Percentiles rank a stretch among this genome's conserved stretches.
Conservation (phyloP, 2,888 invertebrate genomes). For the Eulithis testata region DNA sequence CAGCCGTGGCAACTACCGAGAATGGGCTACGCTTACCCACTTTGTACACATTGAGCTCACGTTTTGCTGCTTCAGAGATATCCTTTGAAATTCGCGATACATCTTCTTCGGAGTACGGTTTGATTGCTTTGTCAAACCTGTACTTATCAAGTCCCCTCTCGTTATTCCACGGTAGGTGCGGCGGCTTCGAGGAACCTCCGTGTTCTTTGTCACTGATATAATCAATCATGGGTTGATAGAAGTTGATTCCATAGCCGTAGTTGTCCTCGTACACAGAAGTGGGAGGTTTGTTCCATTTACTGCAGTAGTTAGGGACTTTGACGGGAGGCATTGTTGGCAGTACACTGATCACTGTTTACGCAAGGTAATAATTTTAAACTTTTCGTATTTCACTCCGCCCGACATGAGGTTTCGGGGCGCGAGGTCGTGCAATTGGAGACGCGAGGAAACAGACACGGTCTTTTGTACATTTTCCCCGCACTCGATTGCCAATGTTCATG, state of each 20-base stretch:
- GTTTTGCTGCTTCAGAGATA: slow-evolving; percentile 88
- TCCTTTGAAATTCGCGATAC: slow-evolving; percentile 87
- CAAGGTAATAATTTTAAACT: slow-evolving; percentile 14
- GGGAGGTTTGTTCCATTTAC: slow-evolving; percentile 84
- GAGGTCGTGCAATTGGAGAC: slow-evolving; percentile 67
- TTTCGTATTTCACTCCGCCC: slow-evolving; percentile 37
- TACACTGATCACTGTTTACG: slow-evolving; percentile 40
- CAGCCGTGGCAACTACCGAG: slow-evolving; percentile 85
- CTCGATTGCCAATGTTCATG: slow-evolving; percentile 70
- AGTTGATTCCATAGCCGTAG: slow-evolving; percentile 93
- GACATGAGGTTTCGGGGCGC: slow-evolving; percentile 56
- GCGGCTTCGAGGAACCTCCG: slow-evolving; percentile 71
- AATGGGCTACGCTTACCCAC: slow-evolving; percentile 86
- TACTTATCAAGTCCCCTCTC: slow-evolving; percentile 88
- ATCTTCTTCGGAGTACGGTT: slow-evolving; percentile 88
- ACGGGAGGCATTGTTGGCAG: slow-evolving; percentile 64
- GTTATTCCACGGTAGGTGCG: slow-evolving; percentile 90
- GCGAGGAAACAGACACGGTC: slow-evolving; percentile 61
- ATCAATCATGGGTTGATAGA: slow-evolving; percentile 95
- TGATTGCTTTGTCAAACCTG: slow-evolving; percentile 86
- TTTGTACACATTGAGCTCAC: slow-evolving; percentile 86
- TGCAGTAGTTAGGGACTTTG: slow-evolving; percentile 67
- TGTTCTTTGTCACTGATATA: slow-evolving; percentile 89
- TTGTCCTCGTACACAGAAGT: slow-evolving; percentile 91
- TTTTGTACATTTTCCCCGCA: slow-evolving; percentile 73